Evolutionary conservation across 2,113 vertebrate species (phyloP).

Genomic region (Puffinus mauretanicus): DNA sequence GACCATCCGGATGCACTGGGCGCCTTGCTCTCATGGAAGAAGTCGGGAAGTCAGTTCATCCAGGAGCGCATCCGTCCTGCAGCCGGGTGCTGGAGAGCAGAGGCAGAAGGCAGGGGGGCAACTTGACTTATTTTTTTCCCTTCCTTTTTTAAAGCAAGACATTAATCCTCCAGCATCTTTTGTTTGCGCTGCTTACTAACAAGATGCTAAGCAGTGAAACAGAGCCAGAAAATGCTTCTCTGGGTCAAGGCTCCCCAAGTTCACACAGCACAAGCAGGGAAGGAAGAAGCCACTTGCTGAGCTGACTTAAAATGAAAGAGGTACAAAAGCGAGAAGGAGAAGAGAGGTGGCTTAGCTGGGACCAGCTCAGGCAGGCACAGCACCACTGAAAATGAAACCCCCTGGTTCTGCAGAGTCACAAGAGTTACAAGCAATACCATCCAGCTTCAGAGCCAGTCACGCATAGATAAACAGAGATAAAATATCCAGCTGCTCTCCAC

Average conservation of each 20-base stretch:
- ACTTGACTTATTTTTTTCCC: not conserved
- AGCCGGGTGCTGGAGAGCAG: not conserved
- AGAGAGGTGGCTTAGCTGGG: not conserved
- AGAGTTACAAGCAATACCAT: no score
- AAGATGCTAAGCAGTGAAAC: not conserved
- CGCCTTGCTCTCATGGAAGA: not conserved
- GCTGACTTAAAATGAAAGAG: not conserved
- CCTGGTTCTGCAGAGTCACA: not conserved
- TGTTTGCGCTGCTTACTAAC: not conserved
- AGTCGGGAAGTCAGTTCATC: not conserved
- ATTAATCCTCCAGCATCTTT: not conserved
- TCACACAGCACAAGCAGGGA: not conserved
- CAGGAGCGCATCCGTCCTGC: not conserved
- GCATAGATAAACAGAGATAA: not conserved
- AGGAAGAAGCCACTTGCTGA: not conserved
- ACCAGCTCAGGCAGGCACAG: not conserved
- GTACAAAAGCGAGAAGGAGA: not conserved
- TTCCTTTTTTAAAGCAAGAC: not conserved
- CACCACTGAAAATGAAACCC: not conserved
- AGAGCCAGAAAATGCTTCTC: not conserved
- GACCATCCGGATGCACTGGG: rapidly evolving
- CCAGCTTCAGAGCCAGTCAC: not conserved
- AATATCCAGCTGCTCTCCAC: not conserved
- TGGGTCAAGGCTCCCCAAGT: not conserved
- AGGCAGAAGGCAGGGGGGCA: not conserved